Evolutionary conservation across 2,888 invertebrate genomes (phyloP).

Genomic region (Pinctada fucata): DNA sequence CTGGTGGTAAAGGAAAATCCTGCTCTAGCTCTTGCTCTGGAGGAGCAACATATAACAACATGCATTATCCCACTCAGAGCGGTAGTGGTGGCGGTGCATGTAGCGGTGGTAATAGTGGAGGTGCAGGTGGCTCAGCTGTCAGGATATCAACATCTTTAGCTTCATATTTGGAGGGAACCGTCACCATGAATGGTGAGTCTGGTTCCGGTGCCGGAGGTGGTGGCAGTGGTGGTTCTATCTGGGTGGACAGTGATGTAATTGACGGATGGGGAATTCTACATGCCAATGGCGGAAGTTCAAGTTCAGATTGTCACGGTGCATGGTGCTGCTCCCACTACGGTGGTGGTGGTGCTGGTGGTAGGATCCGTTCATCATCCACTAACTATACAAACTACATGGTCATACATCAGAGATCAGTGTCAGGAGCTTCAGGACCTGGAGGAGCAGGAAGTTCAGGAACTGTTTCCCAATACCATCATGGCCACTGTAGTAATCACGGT

Average conservation of each 20-base stretch:
- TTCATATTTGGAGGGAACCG: constrained; percentile 53
- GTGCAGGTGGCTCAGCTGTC: constrained; percentile 53
- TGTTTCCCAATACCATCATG: constrained; percentile 35
- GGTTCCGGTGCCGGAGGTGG: constrained; percentile 56
- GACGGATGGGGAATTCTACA: constrained; percentile 60
- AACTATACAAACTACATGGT: constrained; percentile 53
- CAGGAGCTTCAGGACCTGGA: constrained; percentile 41
- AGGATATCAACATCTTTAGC: constrained; percentile 41
- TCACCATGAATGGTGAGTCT: constrained; percentile 47
- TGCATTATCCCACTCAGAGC: constrained; percentile 44
- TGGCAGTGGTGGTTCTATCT: constrained; percentile 63
- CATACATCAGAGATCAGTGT: constrained; percentile 39
- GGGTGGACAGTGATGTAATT: constrained; percentile 59
- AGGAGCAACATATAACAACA: constrained; percentile 33
- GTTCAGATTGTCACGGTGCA: constrained; percentile 27
- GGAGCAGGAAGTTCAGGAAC: constrained; percentile 46
- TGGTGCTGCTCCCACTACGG: constrained; percentile 47
- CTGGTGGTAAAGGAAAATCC: constrained; percentile 46
- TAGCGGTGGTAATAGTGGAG: constrained; percentile 40
- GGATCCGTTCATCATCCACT: constrained; percentile 52
- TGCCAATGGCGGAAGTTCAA: constrained; percentile 52
- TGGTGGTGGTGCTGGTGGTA: constrained; percentile 65
- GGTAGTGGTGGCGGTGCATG: constrained; percentile 65
- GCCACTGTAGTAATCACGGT: constrained; percentile 57
- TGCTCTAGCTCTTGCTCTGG: constrained; percentile 30